Conservation (phyloP, 1,140 invertebrate genomes). For the Dufourea novaeangliae region DNA sequence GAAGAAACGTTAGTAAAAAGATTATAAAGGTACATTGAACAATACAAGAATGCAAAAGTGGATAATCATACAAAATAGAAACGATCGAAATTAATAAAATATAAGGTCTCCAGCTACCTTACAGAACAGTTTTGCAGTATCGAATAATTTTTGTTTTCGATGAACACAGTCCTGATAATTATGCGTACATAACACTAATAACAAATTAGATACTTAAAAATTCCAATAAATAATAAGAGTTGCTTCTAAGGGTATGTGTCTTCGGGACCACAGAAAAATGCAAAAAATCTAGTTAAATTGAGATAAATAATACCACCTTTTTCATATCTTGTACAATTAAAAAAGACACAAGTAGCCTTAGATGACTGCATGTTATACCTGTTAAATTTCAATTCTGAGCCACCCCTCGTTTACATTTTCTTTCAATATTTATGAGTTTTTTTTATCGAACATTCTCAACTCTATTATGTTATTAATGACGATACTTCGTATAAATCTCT, state of each 20-base stretch:
- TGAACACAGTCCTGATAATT: too few species aligned
- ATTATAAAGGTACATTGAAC: too few species aligned
- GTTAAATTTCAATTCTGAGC: not conserved
- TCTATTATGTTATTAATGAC: not conserved
- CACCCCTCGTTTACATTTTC: not conserved
- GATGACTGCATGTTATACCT: not conserved
- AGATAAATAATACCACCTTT: not conserved
- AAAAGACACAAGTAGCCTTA: not conserved
- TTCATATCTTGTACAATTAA: not conserved
- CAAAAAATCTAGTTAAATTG: not conserved
- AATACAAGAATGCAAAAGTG: not conserved
- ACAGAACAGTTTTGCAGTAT: too few species aligned
- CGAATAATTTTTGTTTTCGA: too few species aligned
- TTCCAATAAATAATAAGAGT: too few species aligned
- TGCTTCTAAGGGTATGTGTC: too few species aligned
- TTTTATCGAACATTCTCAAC: not conserved
- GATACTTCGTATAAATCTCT: not conserved
- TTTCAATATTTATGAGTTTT: not conserved
- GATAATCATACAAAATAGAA: not conserved
- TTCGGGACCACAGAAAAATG: too few species aligned
- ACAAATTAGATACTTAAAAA: too few species aligned
- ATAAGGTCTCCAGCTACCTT: too few species aligned
- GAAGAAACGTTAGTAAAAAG: too few species aligned
- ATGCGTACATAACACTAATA: too few species aligned
- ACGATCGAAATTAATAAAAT: not conserved